Evolutionary conservation across 2,888 invertebrate genomes (phyloP).

Genomic region (Caenorhabditis zanzibari): DNA sequence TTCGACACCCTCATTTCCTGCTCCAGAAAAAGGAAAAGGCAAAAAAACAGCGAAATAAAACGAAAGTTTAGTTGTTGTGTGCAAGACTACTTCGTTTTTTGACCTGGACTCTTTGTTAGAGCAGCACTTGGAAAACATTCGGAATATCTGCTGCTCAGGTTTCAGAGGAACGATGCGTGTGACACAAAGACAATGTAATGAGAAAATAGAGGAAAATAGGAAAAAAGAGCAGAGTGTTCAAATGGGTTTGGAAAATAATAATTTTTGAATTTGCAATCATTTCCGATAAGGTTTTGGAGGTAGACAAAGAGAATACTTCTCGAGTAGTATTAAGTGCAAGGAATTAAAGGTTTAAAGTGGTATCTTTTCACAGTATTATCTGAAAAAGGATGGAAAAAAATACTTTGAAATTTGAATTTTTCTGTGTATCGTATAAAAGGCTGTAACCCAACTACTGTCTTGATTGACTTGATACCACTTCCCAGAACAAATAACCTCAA

Average conservation of each 20-base stretch:
- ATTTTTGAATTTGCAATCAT: neutral
- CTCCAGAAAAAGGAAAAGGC: slow-evolving; percentile 19
- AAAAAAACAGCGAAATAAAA: slow-evolving; percentile 35
- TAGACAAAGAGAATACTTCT: neutral
- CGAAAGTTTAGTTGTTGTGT: slow-evolving; percentile 25
- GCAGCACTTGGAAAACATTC: slow-evolving; percentile 28
- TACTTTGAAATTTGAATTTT: no score
- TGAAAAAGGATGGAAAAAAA: no score
- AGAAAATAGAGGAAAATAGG: slow-evolving; percentile 17
- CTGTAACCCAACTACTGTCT: no score
- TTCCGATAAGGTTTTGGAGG: neutral
- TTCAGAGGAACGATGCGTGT: slow-evolving; percentile 33
- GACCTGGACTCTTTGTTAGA: slow-evolving; percentile 38
- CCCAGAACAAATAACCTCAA: neutral
- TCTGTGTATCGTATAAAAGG: no score
- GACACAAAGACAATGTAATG: slow-evolving; percentile 12
- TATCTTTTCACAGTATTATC: neutral
- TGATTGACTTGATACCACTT: no score
- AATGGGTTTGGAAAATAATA: neutral
- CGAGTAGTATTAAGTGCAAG: no score
- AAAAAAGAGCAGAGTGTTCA: slow-evolving; percentile 7
- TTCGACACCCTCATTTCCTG: slow-evolving; percentile 38
- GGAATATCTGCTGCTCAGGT: slow-evolving; percentile 46
- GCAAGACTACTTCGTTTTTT: slow-evolving; percentile 26
- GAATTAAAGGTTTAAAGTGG: neutral